These are phyloP conservation scores for Conistra vaccinii DNA, from an alignment of 2,888 invertebrate genomes.

Conservation along the genomic window DNA sequence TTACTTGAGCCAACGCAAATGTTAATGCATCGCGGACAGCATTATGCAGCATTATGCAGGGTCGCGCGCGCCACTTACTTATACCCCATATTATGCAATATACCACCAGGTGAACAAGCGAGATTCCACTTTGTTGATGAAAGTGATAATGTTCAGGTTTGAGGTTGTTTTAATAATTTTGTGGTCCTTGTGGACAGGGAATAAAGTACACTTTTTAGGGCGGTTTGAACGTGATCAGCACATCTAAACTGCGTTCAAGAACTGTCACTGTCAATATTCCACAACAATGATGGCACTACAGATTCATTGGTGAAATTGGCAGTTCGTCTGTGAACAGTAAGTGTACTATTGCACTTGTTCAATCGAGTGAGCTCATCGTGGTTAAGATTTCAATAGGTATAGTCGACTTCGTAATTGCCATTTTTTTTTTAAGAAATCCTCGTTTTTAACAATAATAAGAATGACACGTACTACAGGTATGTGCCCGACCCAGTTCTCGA, in stretches of 20 bases:
- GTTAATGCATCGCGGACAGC: conserved; percentile 60
- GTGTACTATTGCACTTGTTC: background rate
- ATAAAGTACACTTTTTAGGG: background rate
- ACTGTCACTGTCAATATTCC: too few relatives aligned
- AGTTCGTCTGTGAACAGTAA: background rate
- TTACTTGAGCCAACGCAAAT: conserved; percentile 69
- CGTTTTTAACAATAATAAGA: too few relatives aligned
- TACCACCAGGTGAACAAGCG: conserved; percentile 61
- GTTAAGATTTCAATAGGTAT: background rate
- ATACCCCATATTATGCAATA: conserved; percentile 60
- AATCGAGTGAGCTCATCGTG: background rate
- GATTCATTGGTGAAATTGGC: too few relatives aligned
- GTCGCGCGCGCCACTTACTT: conserved; percentile 64
- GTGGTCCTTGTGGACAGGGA: conserved; percentile 8
- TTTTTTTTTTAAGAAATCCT: too few relatives aligned
- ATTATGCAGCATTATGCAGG: conserved; percentile 76
- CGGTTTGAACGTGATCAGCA: too few relatives aligned
- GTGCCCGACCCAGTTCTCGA: too few relatives aligned
- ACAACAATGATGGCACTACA: too few relatives aligned
- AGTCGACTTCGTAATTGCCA: too few relatives aligned
- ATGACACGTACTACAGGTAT: too few relatives aligned
- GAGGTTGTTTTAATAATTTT: conserved; percentile 37
- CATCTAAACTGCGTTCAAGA: too few relatives aligned
- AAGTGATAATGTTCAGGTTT: conserved; percentile 51
- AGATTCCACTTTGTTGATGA: conserved; percentile 57